Evolutionary conservation across 2,797 vertebrate species (phyloP), one percentile per base, ranked within the genome.

Genomic region (Anguilla marmorata): DNA sequence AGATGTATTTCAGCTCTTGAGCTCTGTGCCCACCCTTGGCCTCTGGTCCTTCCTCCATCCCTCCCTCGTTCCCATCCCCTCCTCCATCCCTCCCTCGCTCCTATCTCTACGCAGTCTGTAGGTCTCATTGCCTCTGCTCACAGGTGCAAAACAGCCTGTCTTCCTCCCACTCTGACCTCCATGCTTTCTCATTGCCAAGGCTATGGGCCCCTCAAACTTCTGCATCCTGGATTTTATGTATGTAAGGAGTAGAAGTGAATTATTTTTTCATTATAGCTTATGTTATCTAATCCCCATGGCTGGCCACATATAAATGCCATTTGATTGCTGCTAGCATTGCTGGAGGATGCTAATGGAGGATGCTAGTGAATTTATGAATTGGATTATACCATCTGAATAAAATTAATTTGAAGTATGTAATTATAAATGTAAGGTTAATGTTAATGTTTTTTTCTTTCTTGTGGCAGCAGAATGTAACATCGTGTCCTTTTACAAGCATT

Each of bases 1-100:
- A 95, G 95, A 97, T 95, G 95, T 94, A 97, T 98, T 99, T 98
- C 97, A 98, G 95, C 97, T 97, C 96, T 94, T 95, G 94, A 91
- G 90, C 90, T 89, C 93, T 93, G 84, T 89, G 93, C 91, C 93
- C 93, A 94, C 89, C 91, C 50, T 91, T 89, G 89, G 91, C 91
- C 91, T 90, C 50, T 12, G 7, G 9, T 52, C 50, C 50, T 52
- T 8, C 50, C 50, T 52, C 50, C 88, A 88, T 60, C 60, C 45
- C 41, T 52, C 41, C 24, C 50, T 5, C 27, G 27, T 48, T 63
- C 16, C 84, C 48, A 45, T 72, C 60, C 87, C 54, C 12, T 12
- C 88, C 88, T 60, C 63, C 27, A 24, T 54, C 45, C n/a, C 52
- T 7, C 52, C 52, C 52, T 63, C n/a, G 52, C 48, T 58, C 63